phyloP scores from a whole-genome alignment of 2,888 invertebrate species.

The Falcaria lacertinaria region DNA sequence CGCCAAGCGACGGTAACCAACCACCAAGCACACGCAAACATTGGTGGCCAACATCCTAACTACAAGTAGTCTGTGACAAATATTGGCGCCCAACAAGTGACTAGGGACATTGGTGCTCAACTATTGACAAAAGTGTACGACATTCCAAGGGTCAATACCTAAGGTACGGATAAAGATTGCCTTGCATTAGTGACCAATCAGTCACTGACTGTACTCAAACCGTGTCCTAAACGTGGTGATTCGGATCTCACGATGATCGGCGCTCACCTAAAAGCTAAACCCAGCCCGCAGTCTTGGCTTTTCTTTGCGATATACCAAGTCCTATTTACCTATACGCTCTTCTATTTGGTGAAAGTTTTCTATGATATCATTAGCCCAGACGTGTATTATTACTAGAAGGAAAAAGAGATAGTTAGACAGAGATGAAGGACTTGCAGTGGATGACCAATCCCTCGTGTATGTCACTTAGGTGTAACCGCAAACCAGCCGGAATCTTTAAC shows the following conservation, averaged over 20 bases:
- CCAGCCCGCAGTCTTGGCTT: conserved; percentile 17
- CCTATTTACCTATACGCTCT: conserved; percentile 44
- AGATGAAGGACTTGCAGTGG: neutral
- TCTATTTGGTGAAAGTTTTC: conserved; percentile 48
- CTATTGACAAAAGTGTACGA: no score
- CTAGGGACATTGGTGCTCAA: neutral
- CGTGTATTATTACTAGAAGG: conserved; percentile 6
- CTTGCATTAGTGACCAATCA: no score
- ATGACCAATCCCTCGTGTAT: neutral
- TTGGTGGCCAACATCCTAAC: neutral
- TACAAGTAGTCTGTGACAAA: neutral
- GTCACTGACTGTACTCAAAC: no score
- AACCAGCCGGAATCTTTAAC: conserved; percentile 6
- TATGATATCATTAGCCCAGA: conserved; percentile 44
- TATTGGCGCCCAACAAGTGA: neutral
- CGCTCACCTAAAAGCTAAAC: conserved; percentile 6
- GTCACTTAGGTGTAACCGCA: neutral
- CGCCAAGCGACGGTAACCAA: conserved; percentile 52
- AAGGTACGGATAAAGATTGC: no score
- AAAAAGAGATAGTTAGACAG: no score
- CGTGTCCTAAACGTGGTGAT: neutral
- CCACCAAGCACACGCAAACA: neutral
- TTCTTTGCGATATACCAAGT: conserved; percentile 39
- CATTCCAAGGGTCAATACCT: no score
- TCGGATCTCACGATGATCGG: neutral